Conservation (phyloP, 1,140 invertebrate genomes). For the Aphis gossypii region DNA sequence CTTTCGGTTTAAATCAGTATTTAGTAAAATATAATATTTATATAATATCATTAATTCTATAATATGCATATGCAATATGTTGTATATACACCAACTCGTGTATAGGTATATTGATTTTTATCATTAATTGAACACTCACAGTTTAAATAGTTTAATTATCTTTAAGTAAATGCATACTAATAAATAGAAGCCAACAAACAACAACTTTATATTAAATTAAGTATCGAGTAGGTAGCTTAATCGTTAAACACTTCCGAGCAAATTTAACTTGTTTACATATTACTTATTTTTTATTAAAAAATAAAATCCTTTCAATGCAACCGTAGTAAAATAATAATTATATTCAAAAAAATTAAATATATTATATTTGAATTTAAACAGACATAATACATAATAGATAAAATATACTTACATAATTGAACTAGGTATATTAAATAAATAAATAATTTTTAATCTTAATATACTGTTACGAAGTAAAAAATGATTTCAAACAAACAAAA, state of each 20-base stretch:
- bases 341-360: not conserved
- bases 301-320: not conserved
- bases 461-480: not conserved
- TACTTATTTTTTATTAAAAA: not conserved
- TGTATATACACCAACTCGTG: too few species aligned
- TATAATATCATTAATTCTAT: not conserved
- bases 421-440: not conserved
- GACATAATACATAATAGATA: not conserved
- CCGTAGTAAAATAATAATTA: not conserved
- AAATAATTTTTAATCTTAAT: constrained; percentile 14
- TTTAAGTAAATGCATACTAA: too few species aligned
- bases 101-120: too few species aligned
- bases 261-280: not conserved
- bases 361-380: not conserved
- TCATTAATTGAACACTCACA: too few species aligned
- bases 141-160: too few species aligned
- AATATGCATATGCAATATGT: not conserved
- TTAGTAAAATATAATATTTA: not conserved
- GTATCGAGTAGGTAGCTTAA: not conserved
- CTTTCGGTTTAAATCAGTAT: not conserved
- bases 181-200: too few species aligned
- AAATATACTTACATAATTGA: not conserved
- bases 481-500: not conserved
- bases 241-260: not conserved
- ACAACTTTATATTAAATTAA: not conserved